Evolutionary conservation across 2,888 invertebrate species (phyloP).

Genomic region (Eupelmus urozonus): DNA sequence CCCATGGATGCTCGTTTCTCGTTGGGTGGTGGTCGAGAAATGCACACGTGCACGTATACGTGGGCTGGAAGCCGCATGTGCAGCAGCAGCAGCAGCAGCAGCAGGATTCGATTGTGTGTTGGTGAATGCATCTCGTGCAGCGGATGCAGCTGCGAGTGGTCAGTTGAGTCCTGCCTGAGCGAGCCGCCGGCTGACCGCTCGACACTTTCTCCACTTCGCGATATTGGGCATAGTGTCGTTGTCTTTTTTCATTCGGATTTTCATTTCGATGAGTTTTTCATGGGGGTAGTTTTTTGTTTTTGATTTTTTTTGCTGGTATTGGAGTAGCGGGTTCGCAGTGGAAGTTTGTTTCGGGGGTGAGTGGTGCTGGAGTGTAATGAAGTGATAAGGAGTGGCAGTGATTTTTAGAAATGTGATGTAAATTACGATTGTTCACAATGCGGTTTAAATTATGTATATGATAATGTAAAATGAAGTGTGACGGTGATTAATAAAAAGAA

Average conservation of each 20-base stretch:
- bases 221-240: background rate
- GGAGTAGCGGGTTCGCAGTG: no score
- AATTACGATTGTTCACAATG: no score
- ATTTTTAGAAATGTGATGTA: no score
- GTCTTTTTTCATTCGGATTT: slow-evolving; percentile 12
- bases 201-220: slow-evolving; percentile 53
- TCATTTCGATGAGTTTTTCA: background rate
- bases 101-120: slow-evolving; percentile 67
- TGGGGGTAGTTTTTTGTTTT: background rate
- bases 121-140: slow-evolving; percentile 75
- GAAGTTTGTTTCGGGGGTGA: background rate
- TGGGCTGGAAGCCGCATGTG: slow-evolving; percentile 65
- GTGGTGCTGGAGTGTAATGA: no score
- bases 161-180: slow-evolving; percentile 72
- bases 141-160: slow-evolving; percentile 75
- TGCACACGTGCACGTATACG: slow-evolving; percentile 42
- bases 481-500: background rate
- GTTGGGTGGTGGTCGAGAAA: slow-evolving; percentile 64
- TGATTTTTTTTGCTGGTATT: background rate
- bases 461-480: background rate
- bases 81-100: slow-evolving; percentile 48
- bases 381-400: no score
- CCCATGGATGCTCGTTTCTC: slow-evolving; percentile 65
- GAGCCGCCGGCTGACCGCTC: slow-evolving; percentile 55
- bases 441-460: background rate